Evolutionary conservation across 1,140 invertebrate species (phyloP).

Genomic region (Palaemon carinicauda): DNA sequence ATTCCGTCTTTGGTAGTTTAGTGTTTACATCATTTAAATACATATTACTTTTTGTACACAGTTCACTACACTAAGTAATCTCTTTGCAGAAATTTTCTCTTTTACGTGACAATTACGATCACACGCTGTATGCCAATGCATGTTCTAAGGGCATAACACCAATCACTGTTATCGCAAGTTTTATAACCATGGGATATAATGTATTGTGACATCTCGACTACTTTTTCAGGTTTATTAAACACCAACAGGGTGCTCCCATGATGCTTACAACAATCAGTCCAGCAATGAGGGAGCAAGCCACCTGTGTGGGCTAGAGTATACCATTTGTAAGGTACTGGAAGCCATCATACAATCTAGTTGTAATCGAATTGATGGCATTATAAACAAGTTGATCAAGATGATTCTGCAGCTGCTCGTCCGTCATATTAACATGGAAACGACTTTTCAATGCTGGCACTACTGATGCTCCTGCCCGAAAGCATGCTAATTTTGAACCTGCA

Average conservation of each 20-base stretch:
- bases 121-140: neutral
- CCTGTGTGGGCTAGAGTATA: slow-evolving; percentile 72
- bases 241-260: neutral
- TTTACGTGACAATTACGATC: neutral
- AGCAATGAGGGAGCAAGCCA: neutral
- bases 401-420: slow-evolving; percentile 93
- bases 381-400: slow-evolving; percentile 93
- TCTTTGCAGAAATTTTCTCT: neutral
- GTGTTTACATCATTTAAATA: neutral
- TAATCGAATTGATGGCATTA: slow-evolving; percentile 92
- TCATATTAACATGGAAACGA: slow-evolving; percentile 92
- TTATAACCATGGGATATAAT: too few species aligned
- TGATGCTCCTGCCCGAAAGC: slow-evolving; percentile 89
- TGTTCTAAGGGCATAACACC: neutral
- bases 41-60: slow-evolving; percentile 33
- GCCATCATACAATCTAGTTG: slow-evolving; percentile 97
- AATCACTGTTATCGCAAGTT: neutral
- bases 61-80: slow-evolving; percentile 43
- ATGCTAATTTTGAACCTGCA: slow-evolving; percentile 92
- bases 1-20: slow-evolving; percentile 38
- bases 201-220: too few species aligned
- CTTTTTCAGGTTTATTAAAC: neutral
- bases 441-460: slow-evolving; percentile 87
- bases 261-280: neutral
- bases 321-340: slow-evolving; percentile 99